A percentile compares a stretch with the other conserved stretches of the same genome.
Conservation (phyloP, 2,113 vertebrate species). For the Hippoglossus stenolepis region DNA sequence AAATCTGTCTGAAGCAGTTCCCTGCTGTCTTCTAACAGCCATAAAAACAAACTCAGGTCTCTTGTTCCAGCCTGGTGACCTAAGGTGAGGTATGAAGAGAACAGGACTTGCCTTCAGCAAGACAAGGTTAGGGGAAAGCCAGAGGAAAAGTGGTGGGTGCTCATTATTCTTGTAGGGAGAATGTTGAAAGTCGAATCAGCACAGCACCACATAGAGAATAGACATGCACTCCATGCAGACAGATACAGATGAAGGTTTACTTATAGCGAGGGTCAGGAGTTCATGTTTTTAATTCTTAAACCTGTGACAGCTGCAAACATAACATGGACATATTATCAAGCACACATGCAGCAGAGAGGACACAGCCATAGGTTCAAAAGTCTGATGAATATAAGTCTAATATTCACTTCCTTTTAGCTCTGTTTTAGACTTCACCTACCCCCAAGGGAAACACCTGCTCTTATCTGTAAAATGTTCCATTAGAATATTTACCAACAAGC, state of each 20-base stretch:
- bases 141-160: conserved; percentile 8
- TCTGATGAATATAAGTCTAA: background rate
- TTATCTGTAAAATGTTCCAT: background rate
- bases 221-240: conserved; percentile 3
- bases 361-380: too few relatives aligned
- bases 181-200: background rate
- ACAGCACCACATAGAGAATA: background rate
- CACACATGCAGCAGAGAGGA: background rate
- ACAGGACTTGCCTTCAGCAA: conserved; percentile 32
- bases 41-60: conserved; percentile 24
- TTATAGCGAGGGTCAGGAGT: background rate
- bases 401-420: background rate
- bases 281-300: background rate
- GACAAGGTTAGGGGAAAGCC: background rate
- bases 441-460: background rate
- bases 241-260: conserved; percentile 12
- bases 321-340: background rate
- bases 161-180: conserved; percentile 20
- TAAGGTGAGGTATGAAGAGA: conserved; percentile 29
- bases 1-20: conserved; percentile 56
- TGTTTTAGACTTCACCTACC: background rate
- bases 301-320: background rate
- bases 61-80: conserved; percentile 41
- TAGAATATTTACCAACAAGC: background rate
- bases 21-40: conserved; percentile 27